These are phyloP conservation scores for Chloropsis hardwickii DNA, from an alignment of 2,113 vertebrate species.

Conservation along the genomic window DNA sequence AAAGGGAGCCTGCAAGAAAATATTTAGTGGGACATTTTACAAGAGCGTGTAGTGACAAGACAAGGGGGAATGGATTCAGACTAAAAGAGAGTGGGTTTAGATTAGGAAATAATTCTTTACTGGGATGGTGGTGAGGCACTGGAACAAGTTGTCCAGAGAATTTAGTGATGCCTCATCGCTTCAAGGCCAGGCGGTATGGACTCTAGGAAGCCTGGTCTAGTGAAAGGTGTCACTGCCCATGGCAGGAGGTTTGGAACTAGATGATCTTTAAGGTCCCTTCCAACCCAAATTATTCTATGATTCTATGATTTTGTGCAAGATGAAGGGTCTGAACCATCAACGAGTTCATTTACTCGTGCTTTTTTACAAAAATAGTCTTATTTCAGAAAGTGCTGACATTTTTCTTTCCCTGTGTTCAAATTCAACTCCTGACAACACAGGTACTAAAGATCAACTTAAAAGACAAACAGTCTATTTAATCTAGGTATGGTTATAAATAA, in stretches of 20 bases:
- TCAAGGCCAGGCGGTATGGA: rapidly evolving
- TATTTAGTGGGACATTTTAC: neutral
- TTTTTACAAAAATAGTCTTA: neutral
- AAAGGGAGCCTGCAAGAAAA: neutral
- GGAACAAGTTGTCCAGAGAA: neutral
- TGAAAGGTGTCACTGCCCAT: neutral
- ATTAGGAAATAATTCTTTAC: neutral
- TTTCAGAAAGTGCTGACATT: neutral
- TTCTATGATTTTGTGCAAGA: neutral
- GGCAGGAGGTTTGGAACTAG: neutral
- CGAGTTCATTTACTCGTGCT: neutral
- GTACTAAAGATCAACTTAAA: neutral
- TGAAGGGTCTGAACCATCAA: neutral
- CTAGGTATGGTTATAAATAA: neutral
- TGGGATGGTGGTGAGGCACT: neutral
- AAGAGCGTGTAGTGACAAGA: neutral
- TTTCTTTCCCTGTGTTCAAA: neutral
- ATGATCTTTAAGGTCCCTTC: neutral
- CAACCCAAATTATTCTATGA: neutral
- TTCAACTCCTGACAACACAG: neutral
- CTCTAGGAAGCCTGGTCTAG: neutral
- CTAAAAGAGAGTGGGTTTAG: neutral
- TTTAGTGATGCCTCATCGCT: neutral
- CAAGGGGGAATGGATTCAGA: neutral
- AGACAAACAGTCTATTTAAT: neutral